These are phyloP conservation scores for Pelagia noctiluca DNA, from an alignment of 30 jellyfish, hydroid and myxozoan genomes.

Conservation along the genomic window DNA sequence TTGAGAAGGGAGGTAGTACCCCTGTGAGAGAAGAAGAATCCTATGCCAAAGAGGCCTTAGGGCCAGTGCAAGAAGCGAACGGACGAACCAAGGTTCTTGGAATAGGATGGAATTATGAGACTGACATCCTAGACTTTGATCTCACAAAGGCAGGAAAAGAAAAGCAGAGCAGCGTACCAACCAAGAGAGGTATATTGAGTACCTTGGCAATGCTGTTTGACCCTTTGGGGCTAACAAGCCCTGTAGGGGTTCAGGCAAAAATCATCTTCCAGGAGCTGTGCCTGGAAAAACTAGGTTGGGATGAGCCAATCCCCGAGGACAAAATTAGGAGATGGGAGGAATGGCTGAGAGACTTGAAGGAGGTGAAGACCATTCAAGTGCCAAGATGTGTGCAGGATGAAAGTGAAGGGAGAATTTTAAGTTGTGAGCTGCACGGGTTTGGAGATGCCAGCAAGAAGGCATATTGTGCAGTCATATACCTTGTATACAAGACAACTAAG, in stretches of 20 bases:
- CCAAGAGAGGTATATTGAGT: slow-evolving; percentile 22
- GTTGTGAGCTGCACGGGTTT: slow-evolving; percentile 61
- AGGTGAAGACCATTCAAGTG: background rate
- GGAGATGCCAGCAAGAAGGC: slow-evolving; percentile 66
- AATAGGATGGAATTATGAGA: slow-evolving; percentile 11
- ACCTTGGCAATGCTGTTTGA: background rate
- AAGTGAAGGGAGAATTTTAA: slow-evolving; percentile 38
- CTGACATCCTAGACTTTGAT: background rate
- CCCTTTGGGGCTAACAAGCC: no score
- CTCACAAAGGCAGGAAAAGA: background rate
- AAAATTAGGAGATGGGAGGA: slow-evolving; percentile 23
- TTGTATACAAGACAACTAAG: no score
- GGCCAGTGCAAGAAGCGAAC: background rate
- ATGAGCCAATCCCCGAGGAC: slow-evolving; percentile 53
- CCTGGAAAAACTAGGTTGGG: slow-evolving; percentile 44
- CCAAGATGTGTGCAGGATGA: slow-evolving; percentile 38
- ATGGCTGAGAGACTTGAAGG: slow-evolving; percentile 35
- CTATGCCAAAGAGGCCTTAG: background rate
- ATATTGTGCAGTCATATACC: no score
- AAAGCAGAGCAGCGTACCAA: background rate
- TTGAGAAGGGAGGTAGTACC: background rate
- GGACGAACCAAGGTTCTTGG: slow-evolving; percentile 3
- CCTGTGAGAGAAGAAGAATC: background rate
- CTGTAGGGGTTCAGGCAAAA: slow-evolving; percentile 21
- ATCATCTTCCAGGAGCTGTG: slow-evolving; percentile 36